Conservation (phyloP, 92 coral and sea anemone species). For the Zoanthus solanderi region DNA sequence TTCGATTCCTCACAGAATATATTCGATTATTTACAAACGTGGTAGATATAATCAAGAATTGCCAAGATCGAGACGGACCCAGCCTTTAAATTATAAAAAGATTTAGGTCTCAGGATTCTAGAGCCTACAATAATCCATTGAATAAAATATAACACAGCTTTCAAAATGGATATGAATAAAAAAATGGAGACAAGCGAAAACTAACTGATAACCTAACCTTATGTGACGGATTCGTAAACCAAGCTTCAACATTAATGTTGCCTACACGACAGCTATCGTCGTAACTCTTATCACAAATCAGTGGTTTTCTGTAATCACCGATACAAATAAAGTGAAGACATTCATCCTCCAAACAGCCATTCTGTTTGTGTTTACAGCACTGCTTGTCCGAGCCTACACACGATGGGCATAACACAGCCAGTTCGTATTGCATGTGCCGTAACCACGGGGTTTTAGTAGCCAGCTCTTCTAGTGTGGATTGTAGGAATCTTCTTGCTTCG, state of each 20-base stretch:
- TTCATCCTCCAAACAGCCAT: slow-evolving; percentile 16
- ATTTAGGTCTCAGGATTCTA: no score
- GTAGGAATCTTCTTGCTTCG: slow-evolving; percentile 28
- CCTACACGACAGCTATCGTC: slow-evolving; percentile 32
- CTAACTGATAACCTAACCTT: background rate
- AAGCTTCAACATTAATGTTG: background rate
- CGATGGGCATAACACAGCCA: slow-evolving; percentile 37
- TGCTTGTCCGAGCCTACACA: slow-evolving; percentile 12
- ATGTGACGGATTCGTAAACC: background rate
- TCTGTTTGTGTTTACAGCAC: slow-evolving; percentile 20
- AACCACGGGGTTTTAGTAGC: slow-evolving; percentile 32
- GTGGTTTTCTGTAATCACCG: slow-evolving; percentile 17
- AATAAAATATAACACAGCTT: no score
- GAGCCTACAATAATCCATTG: no score
- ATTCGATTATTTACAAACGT: no score
- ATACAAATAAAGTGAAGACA: slow-evolving; percentile 22
- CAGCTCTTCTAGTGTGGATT: slow-evolving; percentile 31
- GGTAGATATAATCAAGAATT: no score
- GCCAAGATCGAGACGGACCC: no score
- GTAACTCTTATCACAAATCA: slow-evolving; percentile 29
- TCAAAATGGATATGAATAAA: no score
- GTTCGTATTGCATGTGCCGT: slow-evolving; percentile 28
- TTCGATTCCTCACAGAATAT: no score
- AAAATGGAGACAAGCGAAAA: no score
- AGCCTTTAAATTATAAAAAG: no score